Conservation (phyloP, 37 sponge, comb jelly and placozoan genomes). For the Hexactinellida sp. region DNA sequence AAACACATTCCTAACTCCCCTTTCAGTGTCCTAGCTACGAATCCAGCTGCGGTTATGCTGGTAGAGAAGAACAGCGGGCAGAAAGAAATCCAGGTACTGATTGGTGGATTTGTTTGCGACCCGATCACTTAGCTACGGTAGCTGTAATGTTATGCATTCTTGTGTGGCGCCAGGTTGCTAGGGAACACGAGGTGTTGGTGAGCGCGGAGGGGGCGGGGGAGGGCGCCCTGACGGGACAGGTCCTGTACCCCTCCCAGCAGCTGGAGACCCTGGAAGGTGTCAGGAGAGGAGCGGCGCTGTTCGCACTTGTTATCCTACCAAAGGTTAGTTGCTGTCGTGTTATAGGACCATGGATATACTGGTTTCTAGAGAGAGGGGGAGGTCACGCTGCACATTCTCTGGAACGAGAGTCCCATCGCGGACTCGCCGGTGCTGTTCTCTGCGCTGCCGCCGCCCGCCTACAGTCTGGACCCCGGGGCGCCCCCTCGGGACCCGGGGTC, state of each 20-base stretch:
- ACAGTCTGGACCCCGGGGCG: not conserved
- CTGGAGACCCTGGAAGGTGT: not conserved
- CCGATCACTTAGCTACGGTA: not conserved
- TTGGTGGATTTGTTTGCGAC: not conserved
- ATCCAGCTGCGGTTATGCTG: not conserved
- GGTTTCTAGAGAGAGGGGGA: not conserved
- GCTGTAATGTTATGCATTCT: not conserved
- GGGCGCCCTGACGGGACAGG: not conserved
- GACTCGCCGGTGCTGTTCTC: not conserved
- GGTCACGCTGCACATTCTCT: not conserved
- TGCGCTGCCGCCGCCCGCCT: not conserved
- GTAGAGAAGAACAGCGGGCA: not conserved
- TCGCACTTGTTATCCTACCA: not conserved
- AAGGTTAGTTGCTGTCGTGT: not conserved
- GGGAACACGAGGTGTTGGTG: not conserved
- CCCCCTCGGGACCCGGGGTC: not conserved
- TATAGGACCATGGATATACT: not conserved
- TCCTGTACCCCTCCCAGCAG: not conserved
- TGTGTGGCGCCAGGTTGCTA: not conserved
- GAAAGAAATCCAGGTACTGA: not conserved
- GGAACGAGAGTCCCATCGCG: not conserved
- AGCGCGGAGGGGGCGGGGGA: not conserved
- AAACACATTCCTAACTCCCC: slow-evolving; percentile 8
- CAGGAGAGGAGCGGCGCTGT: not conserved
- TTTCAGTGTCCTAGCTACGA: not conserved